Percentiles rank a stretch among this genome's conserved stretches.
Conservation (phyloP, 2,888 invertebrate genomes). For the Phengaris arion region DNA sequence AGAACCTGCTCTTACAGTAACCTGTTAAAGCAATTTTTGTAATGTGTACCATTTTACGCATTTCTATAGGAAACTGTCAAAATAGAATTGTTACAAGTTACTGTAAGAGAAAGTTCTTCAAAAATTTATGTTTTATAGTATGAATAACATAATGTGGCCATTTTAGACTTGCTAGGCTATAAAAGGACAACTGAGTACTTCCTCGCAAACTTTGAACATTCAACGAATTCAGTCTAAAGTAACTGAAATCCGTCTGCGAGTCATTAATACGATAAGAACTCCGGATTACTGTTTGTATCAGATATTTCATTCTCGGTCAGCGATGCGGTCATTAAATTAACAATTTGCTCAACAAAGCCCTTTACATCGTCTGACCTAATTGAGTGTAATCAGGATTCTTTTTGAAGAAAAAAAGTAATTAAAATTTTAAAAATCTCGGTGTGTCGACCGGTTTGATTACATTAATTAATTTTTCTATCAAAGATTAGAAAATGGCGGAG, state of each 20-base stretch:
- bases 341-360: not conserved
- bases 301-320: not conserved
- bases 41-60: too few relatives aligned
- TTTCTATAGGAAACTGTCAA: too few relatives aligned
- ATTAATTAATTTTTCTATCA: slow-evolving; percentile 24
- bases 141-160: too few relatives aligned
- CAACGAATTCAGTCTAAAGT: not conserved
- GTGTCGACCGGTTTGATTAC: slow-evolving; percentile 25
- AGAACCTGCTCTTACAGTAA: too few relatives aligned
- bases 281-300: not conserved
- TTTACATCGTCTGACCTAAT: not conserved
- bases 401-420: slow-evolving; percentile 1
- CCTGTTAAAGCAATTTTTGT: too few relatives aligned
- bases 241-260: not conserved
- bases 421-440: slow-evolving; percentile 7
- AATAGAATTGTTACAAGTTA: too few relatives aligned
- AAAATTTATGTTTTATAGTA: too few relatives aligned
- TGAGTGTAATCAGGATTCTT: not conserved
- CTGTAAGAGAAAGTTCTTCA: too few relatives aligned
- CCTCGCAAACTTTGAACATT: not conserved
- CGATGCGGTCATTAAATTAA: not conserved
- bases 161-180: not conserved
- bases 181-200: not conserved
- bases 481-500: slow-evolving; percentile 21
- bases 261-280: not conserved